A percentile compares a stretch with the other conserved stretches of the same genome.
Evolutionary conservation across 2,113 vertebrate genomes (phyloP).

Genomic region (Pelusios castaneus): DNA sequence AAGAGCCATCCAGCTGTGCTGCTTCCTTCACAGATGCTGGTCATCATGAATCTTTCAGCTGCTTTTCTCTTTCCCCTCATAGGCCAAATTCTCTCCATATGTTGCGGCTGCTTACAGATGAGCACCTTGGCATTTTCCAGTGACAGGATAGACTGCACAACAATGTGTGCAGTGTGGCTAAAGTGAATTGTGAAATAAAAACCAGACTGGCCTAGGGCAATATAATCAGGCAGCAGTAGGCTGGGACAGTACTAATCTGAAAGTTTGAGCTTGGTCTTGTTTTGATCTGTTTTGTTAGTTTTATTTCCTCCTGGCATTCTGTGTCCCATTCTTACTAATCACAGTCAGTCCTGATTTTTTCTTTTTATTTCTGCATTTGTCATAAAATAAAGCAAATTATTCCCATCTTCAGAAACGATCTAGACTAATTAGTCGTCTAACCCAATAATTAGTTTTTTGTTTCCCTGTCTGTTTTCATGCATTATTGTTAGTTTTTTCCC

Average conservation of each 20-base stretch:
- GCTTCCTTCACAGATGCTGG: conserved; percentile 26
- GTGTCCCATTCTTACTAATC: conserved; percentile 85
- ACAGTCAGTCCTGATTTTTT: conserved; percentile 82
- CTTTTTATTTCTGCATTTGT: conserved; percentile 89
- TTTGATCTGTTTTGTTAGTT: conserved; percentile 82
- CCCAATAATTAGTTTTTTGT: conserved; percentile 90
- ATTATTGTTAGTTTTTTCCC: conserved; percentile 86
- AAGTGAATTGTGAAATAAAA: conserved; percentile 6
- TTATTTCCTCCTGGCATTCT: conserved; percentile 82
- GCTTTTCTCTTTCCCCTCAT: conserved; percentile 20
- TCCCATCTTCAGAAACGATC: conserved; percentile 85
- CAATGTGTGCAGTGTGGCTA: conserved; percentile 13
- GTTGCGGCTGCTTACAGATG: conserved; percentile 63
- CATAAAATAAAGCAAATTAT: conserved; percentile 90
- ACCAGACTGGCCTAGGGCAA: conserved; percentile 65
- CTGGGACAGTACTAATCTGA: conserved; percentile 67
- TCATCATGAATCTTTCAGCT: conserved; percentile 21
- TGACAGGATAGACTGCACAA: conserved; percentile 40
- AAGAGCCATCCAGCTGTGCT: conserved; percentile 13
- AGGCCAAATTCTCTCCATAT: conserved; percentile 61
- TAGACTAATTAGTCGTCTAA: conserved; percentile 88
- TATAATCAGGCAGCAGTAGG: conserved; percentile 54
- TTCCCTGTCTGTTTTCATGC: conserved; percentile 87
- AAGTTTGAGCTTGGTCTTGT: conserved; percentile 79
- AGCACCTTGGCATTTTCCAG: conserved; percentile 47